phyloP scores from a whole-genome alignment of 2,113 vertebrate species.

The Acanthisitta chloris region DNA sequence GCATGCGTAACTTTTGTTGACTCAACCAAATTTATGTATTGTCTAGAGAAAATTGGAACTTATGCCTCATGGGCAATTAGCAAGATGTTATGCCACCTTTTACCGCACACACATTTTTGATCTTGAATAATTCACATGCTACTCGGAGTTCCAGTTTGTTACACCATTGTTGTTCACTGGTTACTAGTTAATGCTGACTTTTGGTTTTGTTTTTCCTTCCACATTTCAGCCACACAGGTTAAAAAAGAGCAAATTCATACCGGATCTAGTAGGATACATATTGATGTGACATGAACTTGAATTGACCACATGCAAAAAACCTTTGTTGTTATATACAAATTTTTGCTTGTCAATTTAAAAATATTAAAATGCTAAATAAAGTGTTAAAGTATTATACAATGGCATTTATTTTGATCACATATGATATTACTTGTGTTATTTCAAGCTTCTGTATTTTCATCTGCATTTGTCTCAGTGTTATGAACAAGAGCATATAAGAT shows the following conservation, averaged over 20 bases:
- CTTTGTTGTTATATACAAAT: background rate
- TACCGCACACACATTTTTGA: background rate
- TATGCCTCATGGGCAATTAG: background rate
- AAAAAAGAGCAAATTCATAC: background rate
- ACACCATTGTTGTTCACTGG: background rate
- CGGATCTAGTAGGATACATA: background rate
- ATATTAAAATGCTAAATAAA: background rate
- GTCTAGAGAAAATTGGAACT: constrained; percentile 5
- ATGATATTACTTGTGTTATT: background rate
- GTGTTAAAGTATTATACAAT: background rate
- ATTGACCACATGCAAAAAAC: background rate
- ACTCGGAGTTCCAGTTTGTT: background rate
- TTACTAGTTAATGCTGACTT: background rate
- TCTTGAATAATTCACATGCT: background rate
- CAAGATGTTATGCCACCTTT: background rate
- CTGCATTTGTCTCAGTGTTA: background rate
- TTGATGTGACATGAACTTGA: background rate
- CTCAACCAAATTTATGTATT: constrained; percentile 1
- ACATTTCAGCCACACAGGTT: background rate
- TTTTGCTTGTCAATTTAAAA: background rate
- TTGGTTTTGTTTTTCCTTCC: background rate
- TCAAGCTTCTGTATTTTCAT: background rate
- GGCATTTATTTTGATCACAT: background rate
- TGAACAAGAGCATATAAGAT: background rate
- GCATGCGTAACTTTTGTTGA: background rate